phyloP scores from a whole-genome alignment of 2,797 vertebrate genomes.

The Sitta carolinensis region DNA sequence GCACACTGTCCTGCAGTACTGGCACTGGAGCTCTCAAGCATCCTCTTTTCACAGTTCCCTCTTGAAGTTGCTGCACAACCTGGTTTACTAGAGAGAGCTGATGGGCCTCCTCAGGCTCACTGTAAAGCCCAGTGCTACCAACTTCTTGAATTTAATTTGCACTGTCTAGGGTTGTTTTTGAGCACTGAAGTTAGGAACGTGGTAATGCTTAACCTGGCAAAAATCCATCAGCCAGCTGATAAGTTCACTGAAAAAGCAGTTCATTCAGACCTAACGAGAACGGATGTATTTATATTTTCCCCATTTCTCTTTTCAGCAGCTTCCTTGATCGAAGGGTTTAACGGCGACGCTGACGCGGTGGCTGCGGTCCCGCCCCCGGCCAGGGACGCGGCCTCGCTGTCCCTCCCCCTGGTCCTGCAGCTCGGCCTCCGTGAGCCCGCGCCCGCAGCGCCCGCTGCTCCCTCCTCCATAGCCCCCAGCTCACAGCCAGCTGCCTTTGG shows the following conservation, averaged over 20 bases:
- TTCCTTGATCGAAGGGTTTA: constrained; percentile 83
- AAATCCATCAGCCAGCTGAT: background rate
- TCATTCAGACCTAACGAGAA: background rate
- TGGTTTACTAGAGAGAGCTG: background rate
- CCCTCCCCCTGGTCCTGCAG: constrained; percentile 83
- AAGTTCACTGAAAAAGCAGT: background rate
- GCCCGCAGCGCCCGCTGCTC: constrained; percentile 67
- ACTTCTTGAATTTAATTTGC: background rate
- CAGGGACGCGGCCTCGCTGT: constrained; percentile 78
- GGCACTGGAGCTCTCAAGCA: background rate
- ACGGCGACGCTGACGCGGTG: constrained; percentile 77
- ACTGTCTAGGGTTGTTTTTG: background rate
- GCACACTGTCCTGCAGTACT: background rate
- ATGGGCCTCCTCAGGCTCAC: background rate
- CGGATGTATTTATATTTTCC: background rate
- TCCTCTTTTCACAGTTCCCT: background rate
- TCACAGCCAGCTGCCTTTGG: constrained; percentile 74
- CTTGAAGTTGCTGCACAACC: background rate
- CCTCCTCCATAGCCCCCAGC: constrained; percentile 74
- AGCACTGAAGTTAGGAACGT: background rate
- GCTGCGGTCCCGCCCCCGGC: constrained; percentile 66
- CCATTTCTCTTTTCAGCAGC: constrained; percentile 72
- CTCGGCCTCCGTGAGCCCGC: constrained; percentile 78
- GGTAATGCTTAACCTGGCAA: background rate
- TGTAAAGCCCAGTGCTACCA: background rate